A percentile compares a stretch with the other conserved stretches of the same genome.
Evolutionary conservation across 1,140 invertebrate genomes (phyloP).

Genomic region (Aleiodes sp.): DNA sequence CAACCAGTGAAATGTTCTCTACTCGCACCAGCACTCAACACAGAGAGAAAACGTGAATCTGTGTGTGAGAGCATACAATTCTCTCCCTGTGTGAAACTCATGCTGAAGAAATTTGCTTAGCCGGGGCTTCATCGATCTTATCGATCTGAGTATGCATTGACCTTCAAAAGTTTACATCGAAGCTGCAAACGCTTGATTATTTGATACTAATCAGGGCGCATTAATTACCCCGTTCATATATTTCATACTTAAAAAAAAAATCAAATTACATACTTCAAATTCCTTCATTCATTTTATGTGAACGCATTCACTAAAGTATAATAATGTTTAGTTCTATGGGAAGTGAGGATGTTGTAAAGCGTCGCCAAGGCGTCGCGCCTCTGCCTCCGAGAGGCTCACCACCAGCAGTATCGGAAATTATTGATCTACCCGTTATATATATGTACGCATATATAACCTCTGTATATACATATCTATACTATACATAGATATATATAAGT

Average conservation of each 20-base stretch:
- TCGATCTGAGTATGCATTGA: constrained; percentile 12
- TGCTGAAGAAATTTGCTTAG: constrained; percentile 10
- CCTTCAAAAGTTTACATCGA: background rate
- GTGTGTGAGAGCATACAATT: background rate
- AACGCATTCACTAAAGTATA: no score
- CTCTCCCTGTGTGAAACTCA: background rate
- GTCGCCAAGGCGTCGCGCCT: constrained; percentile 29
- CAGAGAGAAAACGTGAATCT: background rate
- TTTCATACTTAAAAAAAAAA: no score
- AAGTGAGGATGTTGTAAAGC: no score
- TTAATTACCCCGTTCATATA: no score
- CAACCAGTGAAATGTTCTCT: no score
- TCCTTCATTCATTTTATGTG: no score
- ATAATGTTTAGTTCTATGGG: no score
- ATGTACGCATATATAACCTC: constrained; percentile 24
- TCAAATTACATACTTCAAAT: no score
- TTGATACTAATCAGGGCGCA: background rate
- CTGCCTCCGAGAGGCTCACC: constrained; percentile 42
- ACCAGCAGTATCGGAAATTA: constrained; percentile 53
- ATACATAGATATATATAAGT: constrained; percentile 14
- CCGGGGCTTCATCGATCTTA: constrained; percentile 8
- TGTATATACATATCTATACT: constrained; percentile 14
- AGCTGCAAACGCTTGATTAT: background rate
- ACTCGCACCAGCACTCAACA: background rate
- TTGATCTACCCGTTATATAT: constrained; percentile 51